Base-by-base conservation (phyloP, 2,113 vertebrate genomes). In the Sorex fumeus region DNA sequence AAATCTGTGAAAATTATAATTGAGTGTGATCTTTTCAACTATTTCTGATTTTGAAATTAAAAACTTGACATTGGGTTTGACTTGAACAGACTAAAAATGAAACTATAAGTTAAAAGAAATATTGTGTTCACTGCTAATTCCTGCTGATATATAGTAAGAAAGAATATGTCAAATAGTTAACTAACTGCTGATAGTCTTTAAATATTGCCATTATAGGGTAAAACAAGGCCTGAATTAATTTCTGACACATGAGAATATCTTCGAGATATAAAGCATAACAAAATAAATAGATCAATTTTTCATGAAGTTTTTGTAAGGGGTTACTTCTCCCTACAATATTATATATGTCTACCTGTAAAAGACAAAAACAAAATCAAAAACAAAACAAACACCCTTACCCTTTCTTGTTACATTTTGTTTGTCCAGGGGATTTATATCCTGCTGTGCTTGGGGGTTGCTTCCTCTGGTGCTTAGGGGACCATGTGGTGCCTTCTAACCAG, bases 221-320 rank as follows among this genome's bases (percentile, higher is more conserved):
- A 69, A 64, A 79, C 21, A 40, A 70, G 9, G 8, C 8, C 16
- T 79, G 21, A 79, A n/a, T 45, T 50, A 83, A 87, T 15, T 71
- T 43, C 12, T 9, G 30, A 5, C 7, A 77, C 27, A 67, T 21
- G 10, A 81, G 87, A 84, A 8, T 70, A 76, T 84, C 75, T 77
- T 85, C 45, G 47, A 84, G 11, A 90, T n/a, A 84, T 30, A 69
- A 77, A 47, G 9, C 8, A 50, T 18, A 75, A 23, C 9, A 71
- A 91, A 84, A 71, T 60, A 72, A 81, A 27, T 40, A 87, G 28
- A 80, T 57, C 50, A 45, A 47, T 43, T 77, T 88, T 91, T 83
- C 25, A 50, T 32, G 57, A 6, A 50, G 57, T 23, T 60, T 19
- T 23, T 60, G 57, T 60, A 60, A 23, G 57, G 18, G 19, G 23